Evolutionary conservation across 2,888 invertebrate species (phyloP).

Genomic region (Rhorus exstirpatorius): DNA sequence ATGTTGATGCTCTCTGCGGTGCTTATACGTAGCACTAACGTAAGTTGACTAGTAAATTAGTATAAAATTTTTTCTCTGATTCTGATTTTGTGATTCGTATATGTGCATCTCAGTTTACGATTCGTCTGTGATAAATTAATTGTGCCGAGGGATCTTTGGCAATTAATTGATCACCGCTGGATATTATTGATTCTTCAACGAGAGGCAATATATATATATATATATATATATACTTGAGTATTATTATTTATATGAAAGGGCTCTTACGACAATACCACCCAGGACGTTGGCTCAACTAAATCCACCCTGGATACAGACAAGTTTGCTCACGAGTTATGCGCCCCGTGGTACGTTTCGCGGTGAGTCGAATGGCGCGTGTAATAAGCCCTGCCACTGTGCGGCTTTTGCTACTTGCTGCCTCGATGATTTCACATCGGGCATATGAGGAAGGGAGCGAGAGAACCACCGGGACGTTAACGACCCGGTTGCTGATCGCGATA

Average conservation of each 20-base stretch:
- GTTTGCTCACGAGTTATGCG: constrained; percentile 82
- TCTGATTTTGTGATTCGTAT: constrained; percentile 27
- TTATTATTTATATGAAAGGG: constrained; percentile 3
- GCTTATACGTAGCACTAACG: too few species aligned
- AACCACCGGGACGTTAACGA: constrained; percentile 73
- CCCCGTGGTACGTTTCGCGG: constrained; percentile 55
- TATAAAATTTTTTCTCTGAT: constrained; percentile 23
- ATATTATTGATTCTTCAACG: constrained; percentile 60
- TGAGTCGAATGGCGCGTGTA: constrained; percentile 68
- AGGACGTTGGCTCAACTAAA: constrained; percentile 45
- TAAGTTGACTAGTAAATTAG: too few species aligned
- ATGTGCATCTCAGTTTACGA: constrained; percentile 15
- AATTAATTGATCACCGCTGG: constrained; percentile 66
- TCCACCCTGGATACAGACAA: constrained; percentile 76
- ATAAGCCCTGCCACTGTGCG: constrained; percentile 52
- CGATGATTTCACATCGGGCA: constrained; percentile 61
- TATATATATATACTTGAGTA: not conserved
- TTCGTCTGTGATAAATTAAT: constrained; percentile 46
- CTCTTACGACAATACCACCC: constrained; percentile 63
- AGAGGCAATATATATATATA: constrained; percentile 20
- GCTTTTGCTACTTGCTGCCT: constrained; percentile 35
- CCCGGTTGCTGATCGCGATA: not conserved
- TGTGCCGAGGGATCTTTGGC: constrained; percentile 20
- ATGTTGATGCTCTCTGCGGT: too few species aligned
- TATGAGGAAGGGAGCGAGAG: constrained; percentile 51